A percentile compares a stretch with the other conserved stretches of the same genome.
Evolutionary conservation across 2,113 vertebrate species (phyloP).

Genomic region (Myrmophylax atrothorax): DNA sequence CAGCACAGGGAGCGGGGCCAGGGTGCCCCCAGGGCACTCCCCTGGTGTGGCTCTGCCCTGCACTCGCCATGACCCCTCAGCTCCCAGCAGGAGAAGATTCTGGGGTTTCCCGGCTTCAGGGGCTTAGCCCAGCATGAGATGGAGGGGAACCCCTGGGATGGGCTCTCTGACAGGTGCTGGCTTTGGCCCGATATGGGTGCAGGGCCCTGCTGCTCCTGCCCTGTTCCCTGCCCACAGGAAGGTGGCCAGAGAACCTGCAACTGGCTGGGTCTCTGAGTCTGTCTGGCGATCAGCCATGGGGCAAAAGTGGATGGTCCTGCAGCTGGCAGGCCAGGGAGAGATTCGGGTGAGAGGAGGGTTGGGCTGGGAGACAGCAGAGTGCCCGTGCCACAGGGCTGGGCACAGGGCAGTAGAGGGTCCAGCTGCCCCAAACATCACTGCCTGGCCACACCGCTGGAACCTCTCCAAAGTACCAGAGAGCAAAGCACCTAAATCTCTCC

Average conservation of each 20-base stretch:
- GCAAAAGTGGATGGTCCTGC: rapidly evolving
- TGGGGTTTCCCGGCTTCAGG: background rate
- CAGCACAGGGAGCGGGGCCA: rapidly evolving
- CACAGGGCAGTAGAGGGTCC: background rate
- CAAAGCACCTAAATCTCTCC: conserved; percentile 39
- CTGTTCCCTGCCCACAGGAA: rapidly evolving
- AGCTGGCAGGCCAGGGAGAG: background rate
- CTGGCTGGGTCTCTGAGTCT: rapidly evolving
- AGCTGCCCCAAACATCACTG: rapidly evolving
- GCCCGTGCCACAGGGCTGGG: rapidly evolving
- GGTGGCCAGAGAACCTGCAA: rapidly evolving
- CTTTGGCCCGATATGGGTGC: background rate
- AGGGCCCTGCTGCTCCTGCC: background rate
- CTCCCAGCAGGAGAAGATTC: background rate
- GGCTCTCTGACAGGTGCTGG: background rate
- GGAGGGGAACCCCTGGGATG: background rate
- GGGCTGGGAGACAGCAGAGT: background rate
- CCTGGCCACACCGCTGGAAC: rapidly evolving
- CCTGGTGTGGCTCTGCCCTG: background rate
- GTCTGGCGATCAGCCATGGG: rapidly evolving
- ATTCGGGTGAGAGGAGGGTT: rapidly evolving
- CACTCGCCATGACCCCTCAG: background rate
- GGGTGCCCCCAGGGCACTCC: rapidly evolving
- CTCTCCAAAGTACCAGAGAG: background rate
- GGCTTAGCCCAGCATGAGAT: background rate